phyloP scores from a whole-genome alignment of 2,888 invertebrate genomes.

The Lymantria dispar region DNA sequence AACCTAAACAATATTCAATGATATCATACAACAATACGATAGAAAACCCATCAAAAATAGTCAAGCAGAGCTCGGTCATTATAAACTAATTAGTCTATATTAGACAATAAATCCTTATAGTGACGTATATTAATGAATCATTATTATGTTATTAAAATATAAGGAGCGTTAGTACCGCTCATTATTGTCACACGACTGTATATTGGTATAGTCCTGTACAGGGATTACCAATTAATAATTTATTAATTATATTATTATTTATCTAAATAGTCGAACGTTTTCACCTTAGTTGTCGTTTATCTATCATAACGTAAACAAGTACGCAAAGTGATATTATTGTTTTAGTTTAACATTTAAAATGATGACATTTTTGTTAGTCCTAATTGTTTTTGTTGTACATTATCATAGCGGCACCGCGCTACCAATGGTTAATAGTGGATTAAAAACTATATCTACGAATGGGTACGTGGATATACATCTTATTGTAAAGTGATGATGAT shows the following conservation, averaged over 20 bases:
- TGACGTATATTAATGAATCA: conserved; percentile 77
- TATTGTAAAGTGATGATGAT: too few relatives aligned
- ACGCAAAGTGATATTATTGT: conserved; percentile 17
- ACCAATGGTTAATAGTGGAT: conserved; percentile 19
- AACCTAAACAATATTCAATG: too few relatives aligned
- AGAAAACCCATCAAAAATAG: conserved; percentile 1
- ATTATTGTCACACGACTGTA: conserved; percentile 33
- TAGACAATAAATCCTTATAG: conserved; percentile 11
- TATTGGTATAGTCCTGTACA: conserved; percentile 45
- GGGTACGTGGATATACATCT: conserved; percentile 16
- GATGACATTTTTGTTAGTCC: conserved; percentile 36
- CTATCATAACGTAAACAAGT: conserved; percentile 29
- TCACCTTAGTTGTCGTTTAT: conserved; percentile 25
- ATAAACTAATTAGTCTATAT: conserved; percentile 6
- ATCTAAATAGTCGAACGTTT: conserved; percentile 19
- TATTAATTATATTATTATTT: conserved; percentile 21
- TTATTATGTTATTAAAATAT: conserved; percentile 24
- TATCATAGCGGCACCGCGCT: conserved; percentile 34
- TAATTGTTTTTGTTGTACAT: conserved; percentile 36
- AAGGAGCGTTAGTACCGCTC: conserved; percentile 21
- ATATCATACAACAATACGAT: background rate
- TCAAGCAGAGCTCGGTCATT: conserved; percentile 8
- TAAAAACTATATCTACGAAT: conserved; percentile 10
- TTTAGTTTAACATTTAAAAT: conserved; percentile 25
- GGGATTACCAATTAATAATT: conserved; percentile 37